Evolutionary conservation across 2,113 vertebrate species (phyloP).

Genomic region (Parus major): DNA sequence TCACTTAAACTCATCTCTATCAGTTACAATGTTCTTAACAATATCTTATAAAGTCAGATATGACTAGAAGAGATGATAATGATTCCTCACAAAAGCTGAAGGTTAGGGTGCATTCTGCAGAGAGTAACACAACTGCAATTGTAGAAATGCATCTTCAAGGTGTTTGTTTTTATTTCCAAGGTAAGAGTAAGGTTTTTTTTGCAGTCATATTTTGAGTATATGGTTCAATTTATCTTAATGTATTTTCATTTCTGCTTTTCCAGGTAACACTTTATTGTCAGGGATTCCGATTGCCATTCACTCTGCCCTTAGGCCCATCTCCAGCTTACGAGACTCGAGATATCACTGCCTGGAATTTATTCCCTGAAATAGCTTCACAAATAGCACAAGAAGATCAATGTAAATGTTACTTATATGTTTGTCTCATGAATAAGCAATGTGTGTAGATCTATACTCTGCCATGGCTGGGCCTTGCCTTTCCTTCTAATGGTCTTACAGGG

Average conservation of each 20-base stretch:
- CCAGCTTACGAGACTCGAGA: conserved; percentile 8
- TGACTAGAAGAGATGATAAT: neutral
- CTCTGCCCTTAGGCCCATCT: conserved; percentile 32
- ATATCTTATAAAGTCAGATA: neutral
- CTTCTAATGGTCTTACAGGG: neutral
- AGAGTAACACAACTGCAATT: neutral
- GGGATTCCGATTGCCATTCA: conserved; percentile 49
- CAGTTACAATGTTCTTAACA: neutral
- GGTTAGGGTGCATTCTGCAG: neutral
- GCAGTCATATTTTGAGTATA: neutral
- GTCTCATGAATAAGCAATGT: conserved; percentile 7
- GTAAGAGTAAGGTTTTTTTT: neutral
- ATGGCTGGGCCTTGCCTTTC: neutral
- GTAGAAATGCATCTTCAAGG: neutral
- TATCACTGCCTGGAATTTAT: conserved; percentile 51
- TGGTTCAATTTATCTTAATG: conserved; percentile 7
- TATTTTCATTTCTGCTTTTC: conserved; percentile 49
- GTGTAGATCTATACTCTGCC: neutral
- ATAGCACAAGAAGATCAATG: conserved; percentile 60
- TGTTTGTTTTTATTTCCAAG: neutral
- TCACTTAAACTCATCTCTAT: neutral
- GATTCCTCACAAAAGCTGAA: neutral
- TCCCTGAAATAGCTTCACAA: conserved; percentile 48
- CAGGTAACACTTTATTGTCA: conserved; percentile 68
- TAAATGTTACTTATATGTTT: conserved; percentile 53